Conservation (phyloP, 2,888 invertebrate species). For the Keiferia lycopersicella region DNA sequence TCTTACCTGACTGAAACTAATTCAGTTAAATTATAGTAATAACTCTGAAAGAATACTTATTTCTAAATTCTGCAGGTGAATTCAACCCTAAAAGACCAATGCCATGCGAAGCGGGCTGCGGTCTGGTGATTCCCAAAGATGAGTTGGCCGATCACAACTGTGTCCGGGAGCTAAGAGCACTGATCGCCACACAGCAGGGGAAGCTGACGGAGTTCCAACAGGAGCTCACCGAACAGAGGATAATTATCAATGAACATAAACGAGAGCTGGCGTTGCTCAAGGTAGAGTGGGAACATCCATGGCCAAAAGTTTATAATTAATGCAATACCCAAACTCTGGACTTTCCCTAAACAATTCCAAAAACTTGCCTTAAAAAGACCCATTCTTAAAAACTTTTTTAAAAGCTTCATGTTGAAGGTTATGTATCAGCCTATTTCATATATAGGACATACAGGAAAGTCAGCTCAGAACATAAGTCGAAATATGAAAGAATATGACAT, state of each 20-base stretch:
- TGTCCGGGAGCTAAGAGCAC: conserved; percentile 90
- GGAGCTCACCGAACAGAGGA: conserved; percentile 91
- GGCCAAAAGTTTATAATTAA: too few species aligned
- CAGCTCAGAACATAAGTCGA: too few species aligned
- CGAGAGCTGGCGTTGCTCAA: conserved; percentile 93
- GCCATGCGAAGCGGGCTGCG: conserved; percentile 96
- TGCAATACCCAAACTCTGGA: too few species aligned
- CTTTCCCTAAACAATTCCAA: too few species aligned
- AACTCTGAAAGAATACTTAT: not conserved
- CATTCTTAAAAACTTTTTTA: too few species aligned
- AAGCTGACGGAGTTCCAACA: conserved; percentile 93
- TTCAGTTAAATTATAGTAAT: not conserved
- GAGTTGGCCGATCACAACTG: conserved; percentile 97
- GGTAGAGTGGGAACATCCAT: conserved; percentile 64
- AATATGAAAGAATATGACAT: too few species aligned
- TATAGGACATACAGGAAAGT: too few species aligned
- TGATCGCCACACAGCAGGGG: conserved; percentile 93
- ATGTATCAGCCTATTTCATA: too few species aligned
- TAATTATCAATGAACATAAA: conserved; percentile 94
- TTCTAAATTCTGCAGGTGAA: conserved; percentile 56
- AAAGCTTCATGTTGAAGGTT: too few species aligned
- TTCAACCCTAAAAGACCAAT: conserved; percentile 95
- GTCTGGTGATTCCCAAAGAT: conserved; percentile 96
- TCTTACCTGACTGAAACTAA: too few species aligned
- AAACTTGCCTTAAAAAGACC: too few species aligned